Evolutionary conservation across 1,140 invertebrate species (phyloP).

Genomic region (Tribolium madens): DNA sequence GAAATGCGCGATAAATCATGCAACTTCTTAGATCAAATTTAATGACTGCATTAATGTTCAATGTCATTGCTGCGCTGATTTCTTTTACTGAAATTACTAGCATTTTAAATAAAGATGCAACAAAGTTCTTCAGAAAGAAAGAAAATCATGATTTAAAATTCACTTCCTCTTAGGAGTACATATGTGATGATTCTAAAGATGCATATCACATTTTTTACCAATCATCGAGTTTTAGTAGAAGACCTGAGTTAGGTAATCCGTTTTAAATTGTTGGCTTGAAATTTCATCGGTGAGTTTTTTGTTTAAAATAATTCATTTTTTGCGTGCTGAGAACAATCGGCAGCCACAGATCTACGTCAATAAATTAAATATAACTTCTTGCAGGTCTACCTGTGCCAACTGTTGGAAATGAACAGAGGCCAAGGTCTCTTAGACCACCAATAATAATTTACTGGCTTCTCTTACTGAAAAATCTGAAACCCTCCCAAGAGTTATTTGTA

Average conservation of each 20-base stretch:
- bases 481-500: constrained; percentile 18
- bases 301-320: constrained; percentile 27
- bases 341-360: constrained; percentile 40
- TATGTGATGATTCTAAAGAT: no score
- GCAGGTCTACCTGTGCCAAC: constrained; percentile 42
- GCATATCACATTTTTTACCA: no score
- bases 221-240: not conserved
- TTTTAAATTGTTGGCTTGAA: constrained; percentile 6
- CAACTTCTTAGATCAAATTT: constrained; percentile 16
- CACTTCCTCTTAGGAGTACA: no score
- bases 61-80: not conserved
- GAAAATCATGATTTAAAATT: no score
- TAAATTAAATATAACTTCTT: constrained; percentile 40
- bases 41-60: constrained; percentile 13
- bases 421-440: constrained; percentile 29
- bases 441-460: constrained; percentile 25
- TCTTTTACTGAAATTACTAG: no score
- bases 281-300: constrained; percentile 1
- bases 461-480: constrained; percentile 28
- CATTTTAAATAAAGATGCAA: no score
- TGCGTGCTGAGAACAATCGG: constrained; percentile 20
- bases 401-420: constrained; percentile 29
- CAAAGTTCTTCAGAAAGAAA: no score
- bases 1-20: constrained; percentile 25
- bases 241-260: not conserved